Evolutionary conservation across 1,140 invertebrate species (phyloP).

Genomic region (Brachionus sp.): DNA sequence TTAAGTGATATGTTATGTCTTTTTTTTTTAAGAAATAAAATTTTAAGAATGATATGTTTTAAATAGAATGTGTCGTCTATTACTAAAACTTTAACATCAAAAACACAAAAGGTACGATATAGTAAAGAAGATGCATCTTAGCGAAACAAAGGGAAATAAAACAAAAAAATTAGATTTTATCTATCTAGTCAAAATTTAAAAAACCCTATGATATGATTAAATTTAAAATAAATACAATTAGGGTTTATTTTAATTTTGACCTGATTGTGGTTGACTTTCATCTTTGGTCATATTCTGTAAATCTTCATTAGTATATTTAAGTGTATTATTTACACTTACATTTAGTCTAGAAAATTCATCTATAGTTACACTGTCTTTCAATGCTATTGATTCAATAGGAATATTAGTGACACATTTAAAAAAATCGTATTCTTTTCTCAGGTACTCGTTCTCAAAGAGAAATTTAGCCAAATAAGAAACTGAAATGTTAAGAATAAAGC

Average conservation of each 20-base stretch:
- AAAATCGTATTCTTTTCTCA: conserved; percentile 55
- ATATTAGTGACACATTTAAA: conserved; percentile 75
- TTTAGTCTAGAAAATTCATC: conserved; percentile 43
- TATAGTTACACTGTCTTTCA: conserved; percentile 44
- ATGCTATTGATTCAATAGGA: conserved; percentile 65
- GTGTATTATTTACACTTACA: neutral
- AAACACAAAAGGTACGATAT: neutral
- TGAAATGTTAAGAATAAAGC: conserved; percentile 65
- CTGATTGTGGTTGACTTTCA: neutral
- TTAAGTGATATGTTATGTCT: neutral
- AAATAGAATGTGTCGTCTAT: neutral
- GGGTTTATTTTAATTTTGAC: neutral
- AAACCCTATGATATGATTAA: neutral
- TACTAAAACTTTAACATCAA: neutral
- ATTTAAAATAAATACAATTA: neutral
- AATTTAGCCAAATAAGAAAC: conserved; percentile 61
- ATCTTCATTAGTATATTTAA: conserved; percentile 44
- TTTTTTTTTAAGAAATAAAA: neutral
- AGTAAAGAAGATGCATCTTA: neutral
- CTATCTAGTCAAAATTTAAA: neutral
- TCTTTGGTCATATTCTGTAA: neutral
- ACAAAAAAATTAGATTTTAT: neutral
- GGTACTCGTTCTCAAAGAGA: conserved; percentile 60
- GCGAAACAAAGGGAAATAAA: neutral
- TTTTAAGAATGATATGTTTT: neutral